Conservation (phyloP, 1,140 invertebrate species). For the Leptoteleia sp. region DNA sequence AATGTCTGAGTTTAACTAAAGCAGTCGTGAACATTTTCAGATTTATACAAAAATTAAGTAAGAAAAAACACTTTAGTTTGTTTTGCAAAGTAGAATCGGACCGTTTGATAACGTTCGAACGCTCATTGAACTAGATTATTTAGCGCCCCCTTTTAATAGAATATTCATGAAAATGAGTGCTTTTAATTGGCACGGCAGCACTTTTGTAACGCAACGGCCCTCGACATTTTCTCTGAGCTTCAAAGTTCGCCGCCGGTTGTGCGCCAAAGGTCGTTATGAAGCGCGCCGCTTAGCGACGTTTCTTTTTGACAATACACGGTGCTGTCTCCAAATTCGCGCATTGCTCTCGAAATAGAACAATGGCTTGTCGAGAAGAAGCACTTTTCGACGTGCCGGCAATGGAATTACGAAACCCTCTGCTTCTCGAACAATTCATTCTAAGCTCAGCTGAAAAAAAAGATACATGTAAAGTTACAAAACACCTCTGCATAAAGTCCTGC, state of each 20-base stretch:
- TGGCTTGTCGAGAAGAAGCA: conserved; percentile 37
- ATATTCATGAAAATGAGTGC: conserved; percentile 20
- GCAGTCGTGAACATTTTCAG: no score
- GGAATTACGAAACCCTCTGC: conserved; percentile 37
- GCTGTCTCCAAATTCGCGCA: conserved; percentile 49
- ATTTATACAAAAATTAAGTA: no score
- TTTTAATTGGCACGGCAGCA: conserved; percentile 33
- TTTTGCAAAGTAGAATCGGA: no score
- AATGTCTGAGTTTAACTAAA: no score
- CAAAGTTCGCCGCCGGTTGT: conserved; percentile 21
- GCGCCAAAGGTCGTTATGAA: conserved; percentile 42
- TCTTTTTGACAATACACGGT: conserved; percentile 40
- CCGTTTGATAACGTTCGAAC: neutral
- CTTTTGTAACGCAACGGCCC: conserved; percentile 21
- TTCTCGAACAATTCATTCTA: conserved; percentile 25
- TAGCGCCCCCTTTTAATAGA: conserved; percentile 1
- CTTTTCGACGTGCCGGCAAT: conserved; percentile 28
- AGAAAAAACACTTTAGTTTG: no score
- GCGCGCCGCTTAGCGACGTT: conserved; percentile 42
- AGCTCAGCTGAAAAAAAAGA: no score
- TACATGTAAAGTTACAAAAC: no score
- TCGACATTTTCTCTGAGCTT: conserved; percentile 20
- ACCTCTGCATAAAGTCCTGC: no score
- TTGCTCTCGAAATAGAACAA: conserved; percentile 57
- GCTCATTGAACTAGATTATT: neutral